Percentiles rank a stretch among this genome's conserved stretches.
Conservation (phyloP, 2,888 invertebrate species). For the Phymatocera aterrima region DNA sequence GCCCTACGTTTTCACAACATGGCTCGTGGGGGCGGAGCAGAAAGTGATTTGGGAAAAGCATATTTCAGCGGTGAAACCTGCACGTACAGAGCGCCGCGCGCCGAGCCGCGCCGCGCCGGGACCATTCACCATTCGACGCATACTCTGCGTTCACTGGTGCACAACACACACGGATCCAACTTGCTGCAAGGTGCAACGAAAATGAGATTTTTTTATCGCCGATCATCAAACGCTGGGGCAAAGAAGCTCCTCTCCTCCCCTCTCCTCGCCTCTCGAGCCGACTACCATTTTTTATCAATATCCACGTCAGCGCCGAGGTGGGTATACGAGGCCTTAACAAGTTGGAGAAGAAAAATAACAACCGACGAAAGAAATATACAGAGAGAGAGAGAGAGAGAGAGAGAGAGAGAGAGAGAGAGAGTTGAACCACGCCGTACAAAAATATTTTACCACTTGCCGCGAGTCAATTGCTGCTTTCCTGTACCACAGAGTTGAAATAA, state of each 20-base stretch:
- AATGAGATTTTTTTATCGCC: slow-evolving; percentile 71
- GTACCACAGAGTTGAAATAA: not conserved
- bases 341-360: not conserved
- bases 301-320: slow-evolving; percentile 30
- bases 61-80: slow-evolving; percentile 66
- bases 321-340: slow-evolving; percentile 35
- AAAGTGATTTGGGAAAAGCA: slow-evolving; percentile 66
- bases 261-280: not conserved
- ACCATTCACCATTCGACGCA: no score
- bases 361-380: not conserved
- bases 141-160: no score
- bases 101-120: no score
- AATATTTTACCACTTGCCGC: slow-evolving; percentile 9
- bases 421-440: not conserved
- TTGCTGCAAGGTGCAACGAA: slow-evolving; percentile 70
- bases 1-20: slow-evolving; percentile 5
- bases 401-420: no score
- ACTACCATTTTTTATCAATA: slow-evolving; percentile 37
- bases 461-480: not conserved
- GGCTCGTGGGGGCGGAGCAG: slow-evolving; percentile 60
- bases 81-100: slow-evolving; percentile 49
- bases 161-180: not conserved
- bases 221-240: slow-evolving; percentile 58
- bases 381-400: no score
- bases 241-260: not conserved